Base-by-base conservation (phyloP, 2,113 vertebrate genomes). In the Geococcyx californianus region DNA sequence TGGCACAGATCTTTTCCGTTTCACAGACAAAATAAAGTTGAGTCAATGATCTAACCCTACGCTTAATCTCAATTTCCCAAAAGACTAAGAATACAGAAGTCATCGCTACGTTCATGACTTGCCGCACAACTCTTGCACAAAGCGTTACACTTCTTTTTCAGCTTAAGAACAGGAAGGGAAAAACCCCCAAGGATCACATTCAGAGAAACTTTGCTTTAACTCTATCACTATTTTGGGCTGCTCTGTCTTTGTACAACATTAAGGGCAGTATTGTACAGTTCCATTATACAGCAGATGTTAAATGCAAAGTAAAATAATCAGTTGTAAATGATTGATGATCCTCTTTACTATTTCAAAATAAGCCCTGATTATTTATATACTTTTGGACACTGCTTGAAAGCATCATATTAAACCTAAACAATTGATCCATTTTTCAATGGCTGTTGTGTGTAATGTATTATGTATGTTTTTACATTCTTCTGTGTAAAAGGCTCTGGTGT, bases 311-410 rank as follows among this genome's bases (percentile, higher is more conserved):
- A 98, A 98, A 98, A 98, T 96, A 97, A 98, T 98, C 98, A 98
- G 95, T 96, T 96, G 96, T 96, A 98, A 98, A 98, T 98, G 98
- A 98, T 97, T 98, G 98, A 98, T 98, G 98, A 98, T 96, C 87
- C 93, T 97, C 96, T 97, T 97, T 97, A 93, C 97, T 97, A 96
- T 96, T 98, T 98, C 98, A 98, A 98, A 98, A 98, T 97, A 97
- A 98, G 96, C 95, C 95, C 96, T 97, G 98, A 97, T 98, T 98
- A 98, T 98, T 98, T 98, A 97, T 98, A 96, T 95, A 92, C 97
- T 97, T 96, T 96, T 98, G 97, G 97, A 97, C 97, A 97, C 89
- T 97, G 96, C 95, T 98, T 97, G 97, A 98, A 98, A 98, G 95
- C 97, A 97, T 98, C 97, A 97, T 97, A 98, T 97, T 98, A 98